Evolutionary conservation across 2,888 invertebrate species (phyloP), one percentile per base, ranked within the genome.

Genomic region (Torymus auratus): DNA sequence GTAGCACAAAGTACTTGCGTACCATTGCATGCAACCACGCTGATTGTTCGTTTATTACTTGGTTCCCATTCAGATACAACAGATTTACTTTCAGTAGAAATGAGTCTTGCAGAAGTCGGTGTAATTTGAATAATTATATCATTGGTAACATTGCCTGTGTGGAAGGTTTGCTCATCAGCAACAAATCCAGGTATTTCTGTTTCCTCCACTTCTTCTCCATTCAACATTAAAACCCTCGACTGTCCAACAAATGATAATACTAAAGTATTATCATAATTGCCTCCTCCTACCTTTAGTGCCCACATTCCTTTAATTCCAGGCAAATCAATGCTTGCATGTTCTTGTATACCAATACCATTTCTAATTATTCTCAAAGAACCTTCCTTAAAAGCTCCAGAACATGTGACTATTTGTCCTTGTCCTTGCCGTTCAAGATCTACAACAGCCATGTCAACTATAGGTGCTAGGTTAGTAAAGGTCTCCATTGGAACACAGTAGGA

Each of bases 331-430:
- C 96, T 97, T 0, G 99, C 99, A 90, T 98, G 97, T 91, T 99
- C 99, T 85, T 99, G 98, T 82, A 99, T 99, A 2, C 99, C 99
- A 88, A 99, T 99, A 3, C 99, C 99, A 91, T 99, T 99, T 84
- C 99, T 94, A 84, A 99, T 99, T 82, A 99, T 98, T 74, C 99
- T 94, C 55, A 99, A 92, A 0, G 99, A 98, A 0, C 99, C 99
- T 92, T 99, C 99, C 91, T 99, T 99, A 90, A 96, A 98, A 2
- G 97, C 96, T 12, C 97, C 99, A 0, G 99, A 99, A 89, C 99
- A 99, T 0, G 99, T 99, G 62, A 99, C 98, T 83, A 99, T 94
- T 91, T 98, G 98, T 14, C 98, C 98, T 92, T 99, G 99, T 0
- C 99, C 99, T 91, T 98, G 98, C 15, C 97, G 92, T 91, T 99